Base-by-base conservation (phyloP, 2,113 vertebrate genomes). In the Corynorhinus townsendii region DNA sequence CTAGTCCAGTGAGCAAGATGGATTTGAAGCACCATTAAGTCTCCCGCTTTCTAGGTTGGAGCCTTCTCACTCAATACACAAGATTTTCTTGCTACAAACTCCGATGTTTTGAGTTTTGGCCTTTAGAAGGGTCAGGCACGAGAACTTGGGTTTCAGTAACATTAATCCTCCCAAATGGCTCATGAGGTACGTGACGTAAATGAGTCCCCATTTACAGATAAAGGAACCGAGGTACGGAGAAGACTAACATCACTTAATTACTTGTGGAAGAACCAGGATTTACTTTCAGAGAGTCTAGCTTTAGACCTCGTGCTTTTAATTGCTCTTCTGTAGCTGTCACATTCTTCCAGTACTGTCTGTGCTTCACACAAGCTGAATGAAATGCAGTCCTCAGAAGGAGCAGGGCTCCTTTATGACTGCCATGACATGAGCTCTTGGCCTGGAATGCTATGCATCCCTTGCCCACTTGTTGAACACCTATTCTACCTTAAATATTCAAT, bases 261-360 rank as follows among this genome's bases (percentile, higher is more conserved):
- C 17, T 22, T 43, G 28, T 28, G 11, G 35, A 86, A 82, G 45
- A 69, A n/a, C 12, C 20, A 56, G 11, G 54, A 68, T 89, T 82
- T 68, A 28, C 24, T 83, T 30, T 59, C 35, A 17, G 11, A 73
- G 38, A 17, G 7, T 7, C 26, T 40, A 38, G 45, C 71, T 47
- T 72, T 59, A 80, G 75, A 85, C 64, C 20, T 12, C 20, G 15
- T n/a, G 71, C 59, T 91, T 86, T 43, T 38, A 69, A 22, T 11
- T 64, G 24, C 14, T 54, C 33, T 52, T 0, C 5, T 1, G 0
- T 77, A 16, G 7, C 33, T 30, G 14, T 30, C 62, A 15, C 2
- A 7, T 73, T 85, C 33, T 71, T n/a, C 15, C 7, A 68, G 11
- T 11, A 30, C 10, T 1, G 1, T 54, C 54, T 89, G 8, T 56